Percentiles rank a stretch among this genome's conserved stretches.
phyloP scores from a whole-genome alignment of 2,888 invertebrate genomes.

The Nysson spinosus region DNA sequence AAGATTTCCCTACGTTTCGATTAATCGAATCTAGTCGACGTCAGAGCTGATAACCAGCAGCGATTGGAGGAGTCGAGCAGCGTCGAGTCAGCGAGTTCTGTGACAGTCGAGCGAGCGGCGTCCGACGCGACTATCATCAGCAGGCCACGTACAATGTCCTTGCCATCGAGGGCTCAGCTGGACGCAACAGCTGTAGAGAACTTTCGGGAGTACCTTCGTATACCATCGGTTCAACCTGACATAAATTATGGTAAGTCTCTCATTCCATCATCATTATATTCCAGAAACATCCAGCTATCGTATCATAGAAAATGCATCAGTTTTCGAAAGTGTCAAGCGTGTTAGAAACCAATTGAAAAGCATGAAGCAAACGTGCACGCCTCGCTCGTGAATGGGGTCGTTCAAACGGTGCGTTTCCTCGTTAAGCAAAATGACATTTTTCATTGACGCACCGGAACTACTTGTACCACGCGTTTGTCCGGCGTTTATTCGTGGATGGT shows the following conservation, averaged over 20 bases:
- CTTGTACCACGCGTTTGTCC: not conserved
- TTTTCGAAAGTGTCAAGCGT: too few species aligned
- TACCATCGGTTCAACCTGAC: conserved; percentile 92
- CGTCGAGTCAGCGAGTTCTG: conserved; percentile 65
- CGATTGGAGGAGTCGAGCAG: conserved; percentile 59
- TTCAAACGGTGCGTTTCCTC: conserved; percentile 64
- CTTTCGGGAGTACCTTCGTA: conserved; percentile 90
- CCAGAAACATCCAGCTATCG: too few species aligned
- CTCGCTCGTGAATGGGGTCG: conserved; percentile 48
- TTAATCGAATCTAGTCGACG: conserved; percentile 48
- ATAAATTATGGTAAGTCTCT: conserved; percentile 88
- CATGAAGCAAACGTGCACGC: conserved; percentile 25
- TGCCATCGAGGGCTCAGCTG: conserved; percentile 61
- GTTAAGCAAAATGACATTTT: conserved; percentile 47
- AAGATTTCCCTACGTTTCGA: conserved; percentile 16
- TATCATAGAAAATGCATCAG: too few species aligned
- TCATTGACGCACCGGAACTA: conserved; percentile 3
- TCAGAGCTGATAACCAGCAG: conserved; percentile 47
- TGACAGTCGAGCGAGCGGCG: conserved; percentile 58
- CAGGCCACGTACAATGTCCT: conserved; percentile 59
- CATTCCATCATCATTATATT: not conserved
- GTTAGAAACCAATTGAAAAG: conserved; percentile 3
- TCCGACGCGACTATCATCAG: conserved; percentile 51
- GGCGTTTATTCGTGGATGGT: not conserved
- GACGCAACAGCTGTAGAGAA: conserved; percentile 83